These are phyloP conservation scores for Forficula auricularia DNA, from an alignment of 1,140 invertebrate species.

Conservation along the genomic window DNA sequence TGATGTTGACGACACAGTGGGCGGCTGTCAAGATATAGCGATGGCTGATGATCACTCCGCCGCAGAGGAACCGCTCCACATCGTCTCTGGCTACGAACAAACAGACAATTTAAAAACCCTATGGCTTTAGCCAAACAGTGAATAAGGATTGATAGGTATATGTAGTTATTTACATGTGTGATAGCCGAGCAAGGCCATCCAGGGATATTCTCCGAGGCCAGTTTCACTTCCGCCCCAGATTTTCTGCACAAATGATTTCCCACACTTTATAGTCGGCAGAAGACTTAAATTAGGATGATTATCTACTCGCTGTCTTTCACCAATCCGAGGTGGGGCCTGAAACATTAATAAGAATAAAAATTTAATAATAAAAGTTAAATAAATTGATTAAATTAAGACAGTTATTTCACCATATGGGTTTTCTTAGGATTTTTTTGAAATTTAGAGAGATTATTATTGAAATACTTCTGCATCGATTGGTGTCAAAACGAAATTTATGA, in stretches of 20 bases:
- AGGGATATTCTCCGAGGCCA: conserved; percentile 29
- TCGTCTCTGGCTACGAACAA: conserved; percentile 27
- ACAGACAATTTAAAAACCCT: conserved; percentile 14
- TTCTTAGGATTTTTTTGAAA: too few species aligned
- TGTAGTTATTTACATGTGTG: conserved; percentile 21
- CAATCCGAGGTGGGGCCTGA: too few species aligned
- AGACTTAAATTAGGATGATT: background rate
- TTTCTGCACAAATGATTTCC: conserved; percentile 4
- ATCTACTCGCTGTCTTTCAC: too few species aligned
- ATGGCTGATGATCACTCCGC: conserved; percentile 1
- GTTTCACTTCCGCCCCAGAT: conserved; percentile 26
- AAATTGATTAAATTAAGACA: too few species aligned
- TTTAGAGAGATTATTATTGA: too few species aligned
- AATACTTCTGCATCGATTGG: too few species aligned
- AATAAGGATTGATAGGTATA: too few species aligned
- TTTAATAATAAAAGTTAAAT: too few species aligned
- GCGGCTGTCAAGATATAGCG: conserved; percentile 1
- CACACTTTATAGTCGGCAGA: background rate
- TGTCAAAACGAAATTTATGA: too few species aligned
- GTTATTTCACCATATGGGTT: too few species aligned
- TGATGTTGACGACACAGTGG: background rate
- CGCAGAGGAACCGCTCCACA: background rate
- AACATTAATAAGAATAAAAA: too few species aligned
- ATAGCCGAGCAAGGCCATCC: conserved; percentile 33
- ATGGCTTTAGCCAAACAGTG: conserved; percentile 17